phyloP scores from a whole-genome alignment of 2,113 vertebrate species.

The Hemicordylus capensis region DNA sequence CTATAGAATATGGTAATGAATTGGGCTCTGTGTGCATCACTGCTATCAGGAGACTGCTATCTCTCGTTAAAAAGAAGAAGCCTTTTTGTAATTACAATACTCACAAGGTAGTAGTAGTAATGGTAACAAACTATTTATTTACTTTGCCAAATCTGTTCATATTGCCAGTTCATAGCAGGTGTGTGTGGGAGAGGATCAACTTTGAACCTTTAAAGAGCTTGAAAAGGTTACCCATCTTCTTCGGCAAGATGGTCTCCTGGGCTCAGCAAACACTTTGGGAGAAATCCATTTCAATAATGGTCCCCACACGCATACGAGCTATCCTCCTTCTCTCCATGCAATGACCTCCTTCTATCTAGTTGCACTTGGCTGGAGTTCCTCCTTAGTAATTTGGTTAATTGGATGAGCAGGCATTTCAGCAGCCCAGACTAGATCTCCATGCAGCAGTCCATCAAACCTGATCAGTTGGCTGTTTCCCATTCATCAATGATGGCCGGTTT shows the following conservation, averaged over 20 bases:
- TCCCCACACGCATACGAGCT: too few relatives aligned
- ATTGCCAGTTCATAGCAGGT: not conserved
- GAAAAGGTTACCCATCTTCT: not conserved
- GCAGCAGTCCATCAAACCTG: constrained; percentile 64
- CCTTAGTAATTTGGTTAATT: constrained; percentile 67
- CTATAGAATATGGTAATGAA: too few relatives aligned
- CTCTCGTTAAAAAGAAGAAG: too few relatives aligned
- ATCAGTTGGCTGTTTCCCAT: constrained; percentile 61
- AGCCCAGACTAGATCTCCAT: constrained; percentile 49
- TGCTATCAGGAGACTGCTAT: too few relatives aligned
- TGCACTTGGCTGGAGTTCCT: constrained; percentile 61
- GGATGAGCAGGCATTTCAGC: constrained; percentile 61
- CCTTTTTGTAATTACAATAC: too few relatives aligned
- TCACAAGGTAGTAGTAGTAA: too few relatives aligned
- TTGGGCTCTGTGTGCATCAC: too few relatives aligned
- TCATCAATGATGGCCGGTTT: constrained; percentile 44
- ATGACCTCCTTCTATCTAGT: constrained; percentile 46
- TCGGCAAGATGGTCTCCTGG: not conserved
- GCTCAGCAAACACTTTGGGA: not conserved
- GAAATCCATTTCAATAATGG: not conserved
- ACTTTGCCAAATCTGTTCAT: too few relatives aligned
- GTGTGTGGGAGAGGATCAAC: not conserved
- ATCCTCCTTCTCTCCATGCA: not conserved
- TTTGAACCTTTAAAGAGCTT: rapidly evolving
- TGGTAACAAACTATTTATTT: too few relatives aligned